Evolutionary conservation across 2,797 vertebrate genomes (phyloP), one percentile per base, ranked within the genome.

Genomic region (Microchirus variegatus): DNA sequence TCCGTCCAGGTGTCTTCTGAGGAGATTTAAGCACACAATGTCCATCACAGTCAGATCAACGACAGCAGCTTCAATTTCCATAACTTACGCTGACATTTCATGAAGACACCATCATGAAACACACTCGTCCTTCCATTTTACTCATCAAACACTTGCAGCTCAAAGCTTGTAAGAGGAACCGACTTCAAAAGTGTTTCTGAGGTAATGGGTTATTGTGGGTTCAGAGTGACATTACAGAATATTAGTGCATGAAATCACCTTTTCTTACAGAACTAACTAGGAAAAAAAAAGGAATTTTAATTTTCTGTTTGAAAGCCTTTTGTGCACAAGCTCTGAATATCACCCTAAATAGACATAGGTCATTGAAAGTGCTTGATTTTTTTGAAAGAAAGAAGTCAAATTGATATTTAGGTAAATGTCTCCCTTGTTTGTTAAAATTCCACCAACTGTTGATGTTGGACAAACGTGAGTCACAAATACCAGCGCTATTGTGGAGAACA

Each of bases 141-240:
- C 11, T 42, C 36, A 16, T 53, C 35, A 47, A 51, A 66, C 44
- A 65, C 62, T 4, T 26, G 10, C 31, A 62, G 59, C 60, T 31
- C 41, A 53, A 1, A 18, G 38, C n/a, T 63, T 0, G 0, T 40
- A 22, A 46, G 46, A n/a, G 40, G 26, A 64, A 70, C 12, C 56
- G 47, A 70, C 54, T 69, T 46, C 5, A n/a, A 43, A 64, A 59
- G 64, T 13, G 42, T 35, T 11, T 61, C 14, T 5, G 31, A 50
- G 43, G 22, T 51, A n/a, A 22, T 31, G 15, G 46, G 26, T 10
- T n/a, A 5, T 51, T 13, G 38, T 6, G 43, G 43, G 35, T 64
- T 63, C 15, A 17, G 43, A 26, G 10, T 16, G 46, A 7, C 5
- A 53, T 55, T 40, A 60, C 2, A 35, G 8, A 3, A 18, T 36